Evolutionary conservation across 2,888 invertebrate species (phyloP).

Genomic region (Synanthedon andrenaeformis): DNA sequence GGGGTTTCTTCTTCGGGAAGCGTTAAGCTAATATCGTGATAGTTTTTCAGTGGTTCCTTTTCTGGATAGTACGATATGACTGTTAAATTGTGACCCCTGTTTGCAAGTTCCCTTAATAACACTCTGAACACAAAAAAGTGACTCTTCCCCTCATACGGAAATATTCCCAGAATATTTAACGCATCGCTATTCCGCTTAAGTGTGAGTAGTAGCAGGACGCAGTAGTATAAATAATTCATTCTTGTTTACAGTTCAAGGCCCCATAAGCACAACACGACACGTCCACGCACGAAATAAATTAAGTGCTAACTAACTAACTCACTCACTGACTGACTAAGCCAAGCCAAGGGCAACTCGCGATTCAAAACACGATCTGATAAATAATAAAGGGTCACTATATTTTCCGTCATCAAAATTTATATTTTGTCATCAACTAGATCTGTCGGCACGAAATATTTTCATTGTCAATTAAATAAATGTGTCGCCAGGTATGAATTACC

Average conservation of each 20-base stretch:
- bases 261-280: neutral
- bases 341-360: too few species aligned
- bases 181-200: conserved; percentile 16
- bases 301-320: too few species aligned
- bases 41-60: conserved; percentile 57
- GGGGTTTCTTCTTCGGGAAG: conserved; percentile 26
- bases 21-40: conserved; percentile 69
- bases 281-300: neutral
- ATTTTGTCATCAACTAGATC: too few species aligned
- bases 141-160: conserved; percentile 76
- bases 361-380: too few species aligned
- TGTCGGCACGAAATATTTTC: too few species aligned
- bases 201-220: conserved; percentile 13
- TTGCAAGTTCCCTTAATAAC: conserved; percentile 69
- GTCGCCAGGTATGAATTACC: too few species aligned
- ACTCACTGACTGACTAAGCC: too few species aligned
- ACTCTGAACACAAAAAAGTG: conserved; percentile 76
- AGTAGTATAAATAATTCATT: neutral
- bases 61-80: conserved; percentile 75
- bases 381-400: too few species aligned
- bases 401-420: too few species aligned
- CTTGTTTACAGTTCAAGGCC: neutral
- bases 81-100: conserved; percentile 75
- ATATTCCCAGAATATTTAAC: conserved; percentile 72
- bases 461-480: too few species aligned